A percentile compares a stretch with the other conserved stretches of the same genome.
phyloP scores from a whole-genome alignment of 2,888 invertebrate species.

The Sinhomidia bicolor region DNA sequence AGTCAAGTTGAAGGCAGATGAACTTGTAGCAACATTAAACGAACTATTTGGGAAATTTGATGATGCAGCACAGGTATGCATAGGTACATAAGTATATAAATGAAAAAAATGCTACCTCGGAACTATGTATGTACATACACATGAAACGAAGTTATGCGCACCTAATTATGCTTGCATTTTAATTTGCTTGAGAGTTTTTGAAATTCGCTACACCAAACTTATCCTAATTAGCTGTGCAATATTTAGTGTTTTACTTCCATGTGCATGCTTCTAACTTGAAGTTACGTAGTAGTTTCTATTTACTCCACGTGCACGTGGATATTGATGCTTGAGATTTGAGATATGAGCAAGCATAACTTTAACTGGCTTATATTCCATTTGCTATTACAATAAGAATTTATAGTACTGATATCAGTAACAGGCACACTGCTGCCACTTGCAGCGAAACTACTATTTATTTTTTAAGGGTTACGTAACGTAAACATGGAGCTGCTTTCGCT shows the following conservation, averaged over 20 bases:
- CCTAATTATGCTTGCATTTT: too few species aligned
- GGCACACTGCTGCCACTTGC: too few species aligned
- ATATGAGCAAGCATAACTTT: background rate
- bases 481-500: background rate
- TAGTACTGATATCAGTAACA: too few species aligned
- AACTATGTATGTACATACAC: too few species aligned
- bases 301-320: background rate
- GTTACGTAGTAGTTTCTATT: too few species aligned
- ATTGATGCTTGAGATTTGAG: background rate
- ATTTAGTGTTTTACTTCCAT: too few species aligned
- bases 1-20: constrained; percentile 89
- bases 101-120: background rate
- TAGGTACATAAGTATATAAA: background rate
- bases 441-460: background rate
- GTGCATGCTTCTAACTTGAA: too few species aligned
- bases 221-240: too few species aligned
- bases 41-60: constrained; percentile 96
- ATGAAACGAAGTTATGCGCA: too few species aligned
- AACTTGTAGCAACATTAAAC: constrained; percentile 93
- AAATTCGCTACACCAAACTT: too few species aligned
- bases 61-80: constrained; percentile 90
- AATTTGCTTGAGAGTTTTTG: too few species aligned
- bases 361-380: background rate
- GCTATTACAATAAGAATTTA: background rate
- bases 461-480: background rate